These are phyloP conservation scores for Eledona agricola DNA, from an alignment of 2,888 invertebrate genomes.

Conservation along the genomic window DNA sequence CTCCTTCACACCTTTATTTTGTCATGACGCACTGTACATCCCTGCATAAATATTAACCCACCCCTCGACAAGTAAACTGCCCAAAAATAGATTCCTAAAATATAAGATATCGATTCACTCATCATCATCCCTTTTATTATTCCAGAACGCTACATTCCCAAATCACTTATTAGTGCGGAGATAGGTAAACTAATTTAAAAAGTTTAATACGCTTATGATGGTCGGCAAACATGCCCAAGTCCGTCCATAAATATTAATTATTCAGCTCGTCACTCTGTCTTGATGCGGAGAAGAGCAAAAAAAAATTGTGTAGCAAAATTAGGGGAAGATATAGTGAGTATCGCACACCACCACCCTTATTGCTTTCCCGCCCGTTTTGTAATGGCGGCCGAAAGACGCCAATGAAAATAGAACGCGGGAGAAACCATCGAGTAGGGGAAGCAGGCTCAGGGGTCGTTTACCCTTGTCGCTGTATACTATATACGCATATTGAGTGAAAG, in stretches of 20 bases:
- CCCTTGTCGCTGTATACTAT: conserved; percentile 19
- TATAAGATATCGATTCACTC: too few relatives aligned
- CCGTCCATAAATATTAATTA: conserved; percentile 21
- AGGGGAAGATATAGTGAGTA: conserved; percentile 29
- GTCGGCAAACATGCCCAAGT: conserved; percentile 4
- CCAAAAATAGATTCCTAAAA: too few relatives aligned
- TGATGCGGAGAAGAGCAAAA: conserved; percentile 7
- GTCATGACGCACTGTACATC: too few relatives aligned
- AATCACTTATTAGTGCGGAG: too few relatives aligned
- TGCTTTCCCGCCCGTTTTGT: conserved; percentile 28
- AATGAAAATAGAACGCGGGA: conserved; percentile 31
- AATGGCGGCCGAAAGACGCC: conserved; percentile 30
- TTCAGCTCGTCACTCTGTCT: conserved; percentile 7
- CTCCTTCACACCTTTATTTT: too few relatives aligned
- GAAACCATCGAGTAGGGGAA: conserved; percentile 33
- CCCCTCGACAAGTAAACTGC: too few relatives aligned
- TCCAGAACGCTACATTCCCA: too few relatives aligned
- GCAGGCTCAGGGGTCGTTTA: conserved; percentile 32
- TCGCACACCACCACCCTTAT: conserved; percentile 30
- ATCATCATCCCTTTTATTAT: too few relatives aligned
- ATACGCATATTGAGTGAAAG: conserved; percentile 48
- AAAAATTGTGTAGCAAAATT: conserved; percentile 24
- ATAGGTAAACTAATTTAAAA: conserved; percentile 2
- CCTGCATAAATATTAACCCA: too few relatives aligned
- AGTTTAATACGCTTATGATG: background rate